Evolutionary conservation across 2,113 vertebrate genomes (phyloP).

Genomic region (Phalacrocorax pelagicus): DNA sequence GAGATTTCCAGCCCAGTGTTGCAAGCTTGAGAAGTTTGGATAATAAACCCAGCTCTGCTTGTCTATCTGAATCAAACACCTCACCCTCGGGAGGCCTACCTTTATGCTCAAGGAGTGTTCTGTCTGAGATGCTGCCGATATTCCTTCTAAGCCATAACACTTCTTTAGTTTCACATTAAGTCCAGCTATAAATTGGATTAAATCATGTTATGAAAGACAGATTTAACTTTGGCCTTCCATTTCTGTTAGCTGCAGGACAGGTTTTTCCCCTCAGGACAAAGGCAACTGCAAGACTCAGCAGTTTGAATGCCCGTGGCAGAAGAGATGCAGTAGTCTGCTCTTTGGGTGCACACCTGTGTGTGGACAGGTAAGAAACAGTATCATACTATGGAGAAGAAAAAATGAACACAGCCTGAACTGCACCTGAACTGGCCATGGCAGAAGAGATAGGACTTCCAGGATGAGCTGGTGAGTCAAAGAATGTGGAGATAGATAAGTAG

Average conservation of each 20-base stretch:
- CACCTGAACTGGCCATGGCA: neutral
- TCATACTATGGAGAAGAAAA: neutral
- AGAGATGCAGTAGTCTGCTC: neutral
- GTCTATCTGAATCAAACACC: neutral
- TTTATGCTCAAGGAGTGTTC: neutral
- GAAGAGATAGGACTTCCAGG: neutral
- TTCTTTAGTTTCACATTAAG: constrained; percentile 15
- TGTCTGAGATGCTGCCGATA: neutral
- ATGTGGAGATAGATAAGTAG: neutral
- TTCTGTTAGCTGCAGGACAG: neutral
- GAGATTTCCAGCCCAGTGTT: constrained; percentile 27
- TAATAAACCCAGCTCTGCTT: constrained; percentile 10
- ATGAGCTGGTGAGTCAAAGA: neutral
- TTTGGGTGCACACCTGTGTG: neutral
- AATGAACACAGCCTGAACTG: neutral
- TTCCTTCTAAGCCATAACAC: neutral
- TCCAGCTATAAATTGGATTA: constrained; percentile 2
- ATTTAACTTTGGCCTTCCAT: constrained; percentile 14
- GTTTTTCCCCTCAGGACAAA: neutral
- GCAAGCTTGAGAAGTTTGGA: neutral
- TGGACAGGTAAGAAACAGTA: neutral
- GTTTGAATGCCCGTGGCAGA: neutral
- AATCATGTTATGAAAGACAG: constrained; percentile 4
- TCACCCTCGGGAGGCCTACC: neutral
- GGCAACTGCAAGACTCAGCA: neutral